Evolutionary conservation across 2,888 invertebrate genomes (phyloP), one percentile per base, ranked within the genome.

Genomic region (Endotricha flammealis): DNA sequence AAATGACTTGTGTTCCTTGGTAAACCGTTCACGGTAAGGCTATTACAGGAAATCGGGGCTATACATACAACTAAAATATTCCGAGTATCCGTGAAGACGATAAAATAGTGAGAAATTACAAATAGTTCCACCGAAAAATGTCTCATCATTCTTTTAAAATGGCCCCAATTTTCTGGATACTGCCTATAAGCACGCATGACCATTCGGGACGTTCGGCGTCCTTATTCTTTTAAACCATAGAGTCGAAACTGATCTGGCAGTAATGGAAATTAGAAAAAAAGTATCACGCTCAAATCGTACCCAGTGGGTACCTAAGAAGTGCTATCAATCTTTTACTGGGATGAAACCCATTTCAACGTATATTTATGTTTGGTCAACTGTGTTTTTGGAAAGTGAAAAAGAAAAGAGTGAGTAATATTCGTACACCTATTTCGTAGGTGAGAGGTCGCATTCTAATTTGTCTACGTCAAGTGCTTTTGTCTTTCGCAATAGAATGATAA

Each of bases 61-160:
- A n/a, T n/a, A n/a, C n/a, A n/a, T n/a, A n/a, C n/a, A n/a, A n/a
- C n/a, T n/a, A n/a, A n/a, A n/a, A n/a, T n/a, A n/a, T n/a, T n/a
- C n/a, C n/a, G n/a, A n/a, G 12, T 10, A 28, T 20, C 34, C 12
- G 34, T 20, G 13, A 29, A 22, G 11, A 14, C 53, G 53, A 51
- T 50, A 46, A 54, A 58, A 52, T 50, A 42, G 42, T 58, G 65
- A 73, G 59, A 68, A 64, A 77, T 73, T 44, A 60, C 51, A 47
- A 59, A 68, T 65, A 74, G 67, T 77, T 72, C 54, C 58, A 39
- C 38, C 36, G 42, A 64, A 69, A 74, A 78, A 76, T 72, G 75
- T 76, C 71, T 70, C 66, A 80, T 78, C 77, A 71, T 71, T 83
- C 77, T 74, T 79, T 71, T 69, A 72, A 78, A 82, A 80, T 72